Base-by-base conservation (phyloP, 2,113 vertebrate species). In the Podocnemis expansa region DNA sequence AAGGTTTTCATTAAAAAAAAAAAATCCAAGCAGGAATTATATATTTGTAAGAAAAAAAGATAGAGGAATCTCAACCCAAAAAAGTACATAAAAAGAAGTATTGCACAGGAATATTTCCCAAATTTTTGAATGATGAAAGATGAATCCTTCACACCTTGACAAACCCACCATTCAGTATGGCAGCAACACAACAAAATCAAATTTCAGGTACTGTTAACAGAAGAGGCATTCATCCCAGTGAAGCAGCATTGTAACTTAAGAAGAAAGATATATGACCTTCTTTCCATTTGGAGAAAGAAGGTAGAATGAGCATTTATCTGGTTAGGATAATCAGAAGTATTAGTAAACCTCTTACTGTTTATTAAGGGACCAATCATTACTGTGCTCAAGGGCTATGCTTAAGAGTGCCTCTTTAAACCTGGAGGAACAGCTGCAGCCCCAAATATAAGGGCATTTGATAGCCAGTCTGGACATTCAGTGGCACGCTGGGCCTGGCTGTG, bases 1-100 rank as follows among this genome's bases (percentile, higher is more conserved):
- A 49, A 82, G 0, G 7, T 75, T 96, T 91, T 85, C 47, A 70
- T 82, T 73, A 21, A 85, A 91, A 85, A 83, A 91, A 85, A 83
- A 17, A 52, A 91, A 93, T 47, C 93, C 43, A 95, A 58, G 43
- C 94, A 90, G 84, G 94, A 96, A 93, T 87, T 67, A 91, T 84
- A 94, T 90, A 90, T 90, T 95, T 93, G 11, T 0, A 47, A 85
- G 89, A 94, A 34, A 34, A 47, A 34, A 10, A 49, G 93, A 80
- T 88, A 89, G 87, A 85, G 94, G 91, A 84, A 93, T 10, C 27
- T 89, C 27, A 78, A 91, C 25, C 78, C 84, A 84, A 47, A n/a
- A 27, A 87, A 75, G 85, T 93, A n/a, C 83, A 41, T 90, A 84
- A 92, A 90, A 90, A 21, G 55, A 76, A 75, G 25, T 25, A 75